phyloP scores from a whole-genome alignment of 2,888 invertebrate species.

The Epinotia bilunana region DNA sequence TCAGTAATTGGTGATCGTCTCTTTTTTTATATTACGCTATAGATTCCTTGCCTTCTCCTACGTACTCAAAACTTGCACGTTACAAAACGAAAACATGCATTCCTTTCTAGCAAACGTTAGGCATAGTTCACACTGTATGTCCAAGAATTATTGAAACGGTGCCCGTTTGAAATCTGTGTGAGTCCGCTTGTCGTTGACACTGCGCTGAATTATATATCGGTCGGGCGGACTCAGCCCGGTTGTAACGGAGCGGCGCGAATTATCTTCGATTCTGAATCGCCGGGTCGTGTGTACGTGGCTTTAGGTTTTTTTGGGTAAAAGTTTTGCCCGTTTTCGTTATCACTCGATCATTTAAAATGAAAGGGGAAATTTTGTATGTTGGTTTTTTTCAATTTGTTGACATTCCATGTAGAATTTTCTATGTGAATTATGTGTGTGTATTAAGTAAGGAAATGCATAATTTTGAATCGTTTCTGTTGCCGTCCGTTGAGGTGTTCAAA shows the following conservation, averaged over 20 bases:
- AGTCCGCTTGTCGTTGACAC: constrained; percentile 56
- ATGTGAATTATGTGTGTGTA: neutral
- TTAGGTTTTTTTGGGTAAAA: neutral
- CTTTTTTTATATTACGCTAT: too few species aligned
- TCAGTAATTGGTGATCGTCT: too few species aligned
- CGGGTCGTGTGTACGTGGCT: constrained; percentile 15
- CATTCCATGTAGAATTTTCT: neutral
- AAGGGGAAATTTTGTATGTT: neutral
- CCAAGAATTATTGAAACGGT: constrained; percentile 60
- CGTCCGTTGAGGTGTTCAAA: too few species aligned
- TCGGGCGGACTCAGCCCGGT: constrained; percentile 44
- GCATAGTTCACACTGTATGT: constrained; percentile 53
- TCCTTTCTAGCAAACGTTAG: constrained; percentile 13
- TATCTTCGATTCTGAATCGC: constrained; percentile 49
- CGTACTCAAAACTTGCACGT: neutral
- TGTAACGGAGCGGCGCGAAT: constrained; percentile 51
- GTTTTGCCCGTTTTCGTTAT: neutral
- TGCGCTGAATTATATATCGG: constrained; percentile 58
- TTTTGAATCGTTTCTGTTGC: too few species aligned
- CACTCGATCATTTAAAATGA: constrained; percentile 10
- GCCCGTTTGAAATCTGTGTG: constrained; percentile 52
- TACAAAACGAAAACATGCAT: neutral
- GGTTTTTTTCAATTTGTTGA: neutral
- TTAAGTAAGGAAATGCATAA: too few species aligned
- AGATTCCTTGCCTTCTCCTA: too few species aligned